Evolutionary conservation across 2,888 invertebrate genomes (phyloP).

Genomic region (Bembecia ichneumoniformis): DNA sequence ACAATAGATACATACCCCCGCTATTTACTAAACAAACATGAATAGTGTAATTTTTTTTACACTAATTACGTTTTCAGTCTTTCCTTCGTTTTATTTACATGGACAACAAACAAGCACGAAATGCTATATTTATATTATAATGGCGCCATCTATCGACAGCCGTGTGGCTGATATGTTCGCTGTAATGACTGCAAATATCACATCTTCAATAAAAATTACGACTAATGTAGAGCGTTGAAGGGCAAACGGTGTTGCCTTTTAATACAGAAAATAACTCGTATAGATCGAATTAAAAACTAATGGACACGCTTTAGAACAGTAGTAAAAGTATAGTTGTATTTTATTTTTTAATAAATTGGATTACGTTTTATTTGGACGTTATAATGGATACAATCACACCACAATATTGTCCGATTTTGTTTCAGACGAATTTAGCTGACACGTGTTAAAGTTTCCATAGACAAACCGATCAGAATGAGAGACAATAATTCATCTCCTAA

Average conservation of each 20-base stretch:
- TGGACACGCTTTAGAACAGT: too few species aligned
- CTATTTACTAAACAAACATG: too few species aligned
- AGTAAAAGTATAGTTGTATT: too few species aligned
- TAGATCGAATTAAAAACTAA: too few species aligned
- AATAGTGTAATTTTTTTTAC: constrained; percentile 5
- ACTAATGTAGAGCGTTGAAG: not conserved
- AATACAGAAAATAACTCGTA: too few species aligned
- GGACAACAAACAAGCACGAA: constrained; percentile 27
- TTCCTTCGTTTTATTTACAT: constrained; percentile 61
- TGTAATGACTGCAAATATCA: constrained; percentile 34
- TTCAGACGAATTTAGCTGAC: too few species aligned
- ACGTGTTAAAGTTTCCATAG: too few species aligned
- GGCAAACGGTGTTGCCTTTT: not conserved
- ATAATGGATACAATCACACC: not conserved
- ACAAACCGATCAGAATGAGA: too few species aligned
- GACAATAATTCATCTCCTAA: too few species aligned
- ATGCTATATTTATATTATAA: not conserved
- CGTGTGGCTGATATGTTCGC: constrained; percentile 20
- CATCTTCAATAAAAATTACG: constrained; percentile 23
- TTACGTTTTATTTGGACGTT: not conserved
- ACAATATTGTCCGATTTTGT: too few species aligned
- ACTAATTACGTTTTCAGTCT: constrained; percentile 48
- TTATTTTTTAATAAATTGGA: too few species aligned
- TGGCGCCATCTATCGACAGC: constrained; percentile 1
- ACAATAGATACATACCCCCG: too few species aligned